Conservation (phyloP, 2,113 vertebrate species). For the Crocuta crocuta region DNA sequence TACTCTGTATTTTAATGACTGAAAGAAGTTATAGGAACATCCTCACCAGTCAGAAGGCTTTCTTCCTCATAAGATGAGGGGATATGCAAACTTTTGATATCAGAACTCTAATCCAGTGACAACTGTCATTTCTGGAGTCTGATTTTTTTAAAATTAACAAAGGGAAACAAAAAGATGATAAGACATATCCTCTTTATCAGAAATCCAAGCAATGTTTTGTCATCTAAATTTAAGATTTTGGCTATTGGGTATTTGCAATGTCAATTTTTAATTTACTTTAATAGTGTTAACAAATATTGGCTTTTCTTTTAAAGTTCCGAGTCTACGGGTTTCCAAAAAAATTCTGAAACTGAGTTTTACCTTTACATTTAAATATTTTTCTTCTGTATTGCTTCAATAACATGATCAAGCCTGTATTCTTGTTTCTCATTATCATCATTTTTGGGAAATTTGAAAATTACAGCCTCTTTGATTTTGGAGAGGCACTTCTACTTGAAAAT, state of each 20-base stretch:
- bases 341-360: background rate
- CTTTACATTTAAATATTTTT: background rate
- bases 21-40: background rate
- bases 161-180: background rate
- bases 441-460: constrained; percentile 37
- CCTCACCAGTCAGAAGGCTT: background rate
- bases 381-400: background rate
- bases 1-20: constrained; percentile 18
- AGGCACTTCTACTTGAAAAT: background rate
- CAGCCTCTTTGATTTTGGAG: background rate
- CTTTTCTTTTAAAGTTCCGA: background rate
- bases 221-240: background rate
- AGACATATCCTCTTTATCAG: background rate
- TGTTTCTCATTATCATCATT: background rate
- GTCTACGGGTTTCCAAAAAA: background rate
- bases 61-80: background rate
- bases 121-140: background rate
- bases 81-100: background rate
- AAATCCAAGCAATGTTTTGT: background rate
- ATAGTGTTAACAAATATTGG: background rate
- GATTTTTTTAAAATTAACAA: constrained; percentile 22
- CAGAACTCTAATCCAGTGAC: background rate
- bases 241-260: background rate
- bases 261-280: constrained; percentile 28
- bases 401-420: background rate